Base-by-base conservation (phyloP, 2,113 vertebrate genomes). In the Nymphicus hollandicus region DNA sequence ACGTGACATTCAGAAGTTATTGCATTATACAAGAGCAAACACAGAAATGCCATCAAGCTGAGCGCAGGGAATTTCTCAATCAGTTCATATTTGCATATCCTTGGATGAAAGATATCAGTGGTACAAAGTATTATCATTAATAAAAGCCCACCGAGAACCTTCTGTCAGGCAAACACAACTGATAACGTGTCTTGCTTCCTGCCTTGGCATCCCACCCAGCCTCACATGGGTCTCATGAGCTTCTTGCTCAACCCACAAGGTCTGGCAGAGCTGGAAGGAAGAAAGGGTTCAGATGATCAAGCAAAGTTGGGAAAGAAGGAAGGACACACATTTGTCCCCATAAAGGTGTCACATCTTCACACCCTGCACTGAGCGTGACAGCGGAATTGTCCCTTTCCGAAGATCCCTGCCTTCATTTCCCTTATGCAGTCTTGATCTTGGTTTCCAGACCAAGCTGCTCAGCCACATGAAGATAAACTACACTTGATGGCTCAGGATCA, bases 341-440 rank as follows among this genome's bases (percentile, higher is more conserved):
- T 58, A 31, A 31, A 68, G 64, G 5, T 6, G 47, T 33, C 65
- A 22, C 2, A 0, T 6, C 29, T 46, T 16, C 31, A 11, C 46
- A 7, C 23, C 0, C 0, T 0, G 1, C 24, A 4, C 11, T 4
- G 9, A 17, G n/a, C 0, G 15, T 4, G 29, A 53, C 65, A 37
- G 79, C 56, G 33, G 69, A 35, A 24, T 0, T 6, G 20, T 19
- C 52, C 80, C 77, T 83, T 56, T 7, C n/a, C 4, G 1, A 29
- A 27, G 29, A 22, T 27, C 39, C 41, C 69, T 41, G 52, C 58
- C 73, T 65, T 73, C 35, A 10, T 50, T 63, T 25, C 47, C 39
- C 49, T 58, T 9, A 41, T 0, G 0, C 11, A 2, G 24, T 5
- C 39, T 60, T 55, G 18, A 52, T 25, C 27, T 27, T 44, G 65